Evolutionary conservation across 2,797 vertebrate genomes (phyloP), one percentile per base, ranked within the genome.

Genomic region (Leptoclinus maculatus): DNA sequence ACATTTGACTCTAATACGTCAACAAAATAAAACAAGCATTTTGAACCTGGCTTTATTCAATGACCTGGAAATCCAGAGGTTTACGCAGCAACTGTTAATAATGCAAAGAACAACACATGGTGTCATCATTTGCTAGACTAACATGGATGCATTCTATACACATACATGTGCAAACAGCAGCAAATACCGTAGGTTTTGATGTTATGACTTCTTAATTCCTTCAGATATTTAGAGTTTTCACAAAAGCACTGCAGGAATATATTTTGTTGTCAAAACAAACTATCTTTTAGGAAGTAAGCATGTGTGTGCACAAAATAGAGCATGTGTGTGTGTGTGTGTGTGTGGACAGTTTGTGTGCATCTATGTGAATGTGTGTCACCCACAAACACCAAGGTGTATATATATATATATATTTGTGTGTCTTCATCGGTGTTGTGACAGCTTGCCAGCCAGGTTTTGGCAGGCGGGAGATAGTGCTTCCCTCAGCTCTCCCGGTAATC

Each of bases 351-450:
- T 34, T 76, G 7, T 47, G 49, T 53, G 66, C 21, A 67, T 69
- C 27, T 45, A 60, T 66, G 57, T 56, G 79, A 58, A 56, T 75
- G 71, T 62, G 76, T 75, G 80, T 79, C 81, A 78, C 78, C 86
- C 76, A 82, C 87, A 84, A 87, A 90, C 80, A 87, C 87, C 90
- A 88, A 67, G 86, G 92, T 88, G 91, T 27, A 32, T 32, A 29
- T 29, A 17, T 27, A 7, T 16, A 16, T 85, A 17, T 27, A 7
- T 16, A 16, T 85, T 70, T 84, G 79, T 72, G 81, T 77, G 79
- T 91, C 93, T 93, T 91, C 91, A 89, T 91, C 65, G 74, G 70
- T 84, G 87, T 83, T 88, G 83, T 93, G 94, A 94, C 94, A 93
- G 91, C 88, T 85, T 91, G 88, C 93, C 92, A 89, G 85, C 90